Evolutionary conservation across 2,113 vertebrate genomes (phyloP).

Genomic region (Ondatra zibethicus): DNA sequence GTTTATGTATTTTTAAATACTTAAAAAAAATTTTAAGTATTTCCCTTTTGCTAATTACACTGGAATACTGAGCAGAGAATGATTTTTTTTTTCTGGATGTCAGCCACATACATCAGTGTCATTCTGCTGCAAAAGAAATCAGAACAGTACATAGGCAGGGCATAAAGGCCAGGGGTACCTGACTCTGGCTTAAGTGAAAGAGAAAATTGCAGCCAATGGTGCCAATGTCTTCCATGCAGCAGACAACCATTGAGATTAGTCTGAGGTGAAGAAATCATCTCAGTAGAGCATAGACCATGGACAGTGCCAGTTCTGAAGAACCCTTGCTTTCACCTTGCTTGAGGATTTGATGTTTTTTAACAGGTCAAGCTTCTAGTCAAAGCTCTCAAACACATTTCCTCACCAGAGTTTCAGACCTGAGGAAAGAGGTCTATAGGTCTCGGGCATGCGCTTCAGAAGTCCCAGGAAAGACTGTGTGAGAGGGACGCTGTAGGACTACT

Average conservation of each 20-base stretch:
- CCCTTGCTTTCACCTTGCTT: background rate
- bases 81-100: background rate
- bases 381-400: background rate
- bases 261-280: background rate
- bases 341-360: conserved; percentile 27
- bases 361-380: conserved; percentile 14
- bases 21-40: background rate
- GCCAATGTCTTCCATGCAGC: background rate
- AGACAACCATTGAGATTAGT: background rate
- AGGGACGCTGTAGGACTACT: background rate
- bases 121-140: background rate
- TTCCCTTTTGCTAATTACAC: background rate
- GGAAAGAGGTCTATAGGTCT: background rate
- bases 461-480: background rate
- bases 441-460: background rate
- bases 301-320: background rate
- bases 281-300: background rate
- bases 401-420: background rate
- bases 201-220: background rate
- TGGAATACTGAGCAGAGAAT: background rate
- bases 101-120: background rate
- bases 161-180: background rate
- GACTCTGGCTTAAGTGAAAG: background rate
- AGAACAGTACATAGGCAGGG: background rate
- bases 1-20: background rate